Evolutionary conservation across 2,113 vertebrate genomes (phyloP).

Genomic region (Semnornis frantzii): DNA sequence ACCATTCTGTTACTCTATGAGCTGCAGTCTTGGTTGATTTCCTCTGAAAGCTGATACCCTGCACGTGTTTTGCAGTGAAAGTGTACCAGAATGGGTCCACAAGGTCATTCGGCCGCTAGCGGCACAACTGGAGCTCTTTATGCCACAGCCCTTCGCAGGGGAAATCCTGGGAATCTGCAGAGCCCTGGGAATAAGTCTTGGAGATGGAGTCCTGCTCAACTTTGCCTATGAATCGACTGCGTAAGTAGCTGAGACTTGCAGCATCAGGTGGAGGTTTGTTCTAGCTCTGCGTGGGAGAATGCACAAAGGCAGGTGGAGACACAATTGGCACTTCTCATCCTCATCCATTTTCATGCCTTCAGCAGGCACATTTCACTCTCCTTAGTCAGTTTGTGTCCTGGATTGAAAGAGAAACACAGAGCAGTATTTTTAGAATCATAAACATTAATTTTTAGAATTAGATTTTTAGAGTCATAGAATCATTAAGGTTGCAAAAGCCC

Average conservation of each 20-base stretch:
- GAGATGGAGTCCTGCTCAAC: constrained; percentile 86
- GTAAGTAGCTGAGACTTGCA: constrained; percentile 73
- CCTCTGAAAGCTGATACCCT: neutral
- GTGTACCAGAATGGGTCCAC: constrained; percentile 86
- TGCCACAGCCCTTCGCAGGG: constrained; percentile 81
- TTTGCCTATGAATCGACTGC: constrained; percentile 89
- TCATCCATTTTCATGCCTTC: rapidly evolving
- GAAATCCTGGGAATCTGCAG: constrained; percentile 85
- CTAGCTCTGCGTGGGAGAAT: rapidly evolving
- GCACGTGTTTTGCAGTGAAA: constrained; percentile 69
- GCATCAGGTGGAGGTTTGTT: rapidly evolving
- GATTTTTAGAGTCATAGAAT: too few species aligned
- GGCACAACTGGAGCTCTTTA: constrained; percentile 64
- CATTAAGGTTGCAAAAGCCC: too few species aligned
- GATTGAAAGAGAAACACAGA: rapidly evolving
- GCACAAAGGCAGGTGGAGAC: neutral
- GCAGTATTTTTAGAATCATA: too few species aligned
- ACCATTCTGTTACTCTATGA: too few species aligned
- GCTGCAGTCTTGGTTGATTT: too few species aligned
- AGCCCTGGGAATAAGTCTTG: constrained; percentile 68
- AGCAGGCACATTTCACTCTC: rapidly evolving
- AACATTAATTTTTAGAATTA: too few species aligned
- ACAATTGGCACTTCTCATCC: rapidly evolving
- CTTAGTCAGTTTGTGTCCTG: rapidly evolving
- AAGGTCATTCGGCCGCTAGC: constrained; percentile 66